A percentile compares a stretch with the other conserved stretches of the same genome.
Conservation (phyloP, 2,797 vertebrate genomes). For the Eleutherodactylus coqui region DNA sequence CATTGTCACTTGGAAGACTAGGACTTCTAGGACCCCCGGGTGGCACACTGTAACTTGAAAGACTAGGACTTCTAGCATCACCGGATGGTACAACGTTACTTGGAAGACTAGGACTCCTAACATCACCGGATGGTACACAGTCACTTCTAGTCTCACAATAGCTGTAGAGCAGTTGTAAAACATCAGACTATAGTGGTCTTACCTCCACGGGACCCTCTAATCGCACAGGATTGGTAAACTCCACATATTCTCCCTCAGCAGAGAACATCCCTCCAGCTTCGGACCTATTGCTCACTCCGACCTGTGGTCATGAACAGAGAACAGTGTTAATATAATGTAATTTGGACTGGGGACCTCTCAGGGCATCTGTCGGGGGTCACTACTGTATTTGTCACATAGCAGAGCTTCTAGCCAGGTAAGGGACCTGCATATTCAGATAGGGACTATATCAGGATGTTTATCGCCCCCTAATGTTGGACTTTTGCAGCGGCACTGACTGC, state of each 20-base stretch:
- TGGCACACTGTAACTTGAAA: too few relatives aligned
- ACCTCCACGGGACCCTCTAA: slow-evolving; percentile 89
- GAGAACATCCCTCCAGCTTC: slow-evolving; percentile 84
- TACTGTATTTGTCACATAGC: too few relatives aligned
- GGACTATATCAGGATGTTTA: too few relatives aligned
- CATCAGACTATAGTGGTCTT: slow-evolving; percentile 36
- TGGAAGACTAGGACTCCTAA: too few relatives aligned
- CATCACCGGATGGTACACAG: too few relatives aligned
- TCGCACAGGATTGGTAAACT: slow-evolving; percentile 72
- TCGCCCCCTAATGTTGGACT: too few relatives aligned
- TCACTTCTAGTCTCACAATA: neutral
- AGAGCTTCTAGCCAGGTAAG: too few relatives aligned
- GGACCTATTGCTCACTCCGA: slow-evolving; percentile 66
- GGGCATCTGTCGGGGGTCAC: neutral
- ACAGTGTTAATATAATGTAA: neutral
- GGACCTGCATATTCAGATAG: too few relatives aligned
- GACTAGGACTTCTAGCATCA: too few relatives aligned
- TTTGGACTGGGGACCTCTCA: neutral
- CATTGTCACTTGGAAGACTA: too few relatives aligned
- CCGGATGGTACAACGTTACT: too few relatives aligned
- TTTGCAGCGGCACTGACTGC: neutral
- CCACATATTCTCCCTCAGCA: slow-evolving; percentile 84
- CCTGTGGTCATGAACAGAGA: slow-evolving; percentile 66
- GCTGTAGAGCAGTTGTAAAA: neutral
- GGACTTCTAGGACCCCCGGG: too few relatives aligned